phyloP scores from a whole-genome alignment of 2,888 invertebrate genomes.

The Catocala sponsa region DNA sequence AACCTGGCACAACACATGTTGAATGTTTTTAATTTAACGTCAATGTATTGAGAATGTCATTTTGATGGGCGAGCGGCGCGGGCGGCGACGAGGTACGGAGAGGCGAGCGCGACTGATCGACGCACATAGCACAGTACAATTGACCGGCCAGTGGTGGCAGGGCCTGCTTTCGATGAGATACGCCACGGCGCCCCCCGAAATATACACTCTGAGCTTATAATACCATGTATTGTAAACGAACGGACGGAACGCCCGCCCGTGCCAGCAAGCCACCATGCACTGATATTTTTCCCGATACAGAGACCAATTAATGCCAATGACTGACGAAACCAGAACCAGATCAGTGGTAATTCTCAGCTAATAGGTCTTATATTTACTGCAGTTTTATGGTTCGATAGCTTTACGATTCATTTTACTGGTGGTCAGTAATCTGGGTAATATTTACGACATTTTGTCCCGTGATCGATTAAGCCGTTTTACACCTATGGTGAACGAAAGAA shows the following conservation, averaged over 20 bases:
- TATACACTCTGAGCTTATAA: constrained; percentile 63
- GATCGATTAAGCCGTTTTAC: constrained; percentile 18
- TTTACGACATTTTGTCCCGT: constrained; percentile 26
- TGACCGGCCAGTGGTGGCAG: constrained; percentile 62
- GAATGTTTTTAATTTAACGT: constrained; percentile 64
- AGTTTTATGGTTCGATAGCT: constrained; percentile 52
- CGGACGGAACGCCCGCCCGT: constrained; percentile 46
- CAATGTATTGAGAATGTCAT: constrained; percentile 74
- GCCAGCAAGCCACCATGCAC: constrained; percentile 70
- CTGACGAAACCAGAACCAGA: constrained; percentile 78
- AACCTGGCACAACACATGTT: constrained; percentile 83
- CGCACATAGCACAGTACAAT: constrained; percentile 78
- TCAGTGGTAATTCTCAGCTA: constrained; percentile 69
- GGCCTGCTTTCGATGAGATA: constrained; percentile 57
- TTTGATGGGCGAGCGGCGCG: constrained; percentile 61
- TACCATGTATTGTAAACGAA: constrained; percentile 50
- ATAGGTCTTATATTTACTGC: constrained; percentile 64
- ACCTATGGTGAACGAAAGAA: no score
- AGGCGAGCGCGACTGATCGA: constrained; percentile 65
- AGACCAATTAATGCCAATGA: constrained; percentile 81
- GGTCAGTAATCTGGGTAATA: constrained; percentile 19
- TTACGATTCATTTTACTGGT: constrained; percentile 42
- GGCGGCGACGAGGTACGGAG: constrained; percentile 54
- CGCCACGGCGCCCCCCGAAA: constrained; percentile 67
- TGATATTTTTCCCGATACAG: constrained; percentile 75